Percentiles rank a stretch among this genome's conserved stretches.
Evolutionary conservation across 2,888 invertebrate genomes (phyloP).

Genomic region (Eupithecia vulgata): DNA sequence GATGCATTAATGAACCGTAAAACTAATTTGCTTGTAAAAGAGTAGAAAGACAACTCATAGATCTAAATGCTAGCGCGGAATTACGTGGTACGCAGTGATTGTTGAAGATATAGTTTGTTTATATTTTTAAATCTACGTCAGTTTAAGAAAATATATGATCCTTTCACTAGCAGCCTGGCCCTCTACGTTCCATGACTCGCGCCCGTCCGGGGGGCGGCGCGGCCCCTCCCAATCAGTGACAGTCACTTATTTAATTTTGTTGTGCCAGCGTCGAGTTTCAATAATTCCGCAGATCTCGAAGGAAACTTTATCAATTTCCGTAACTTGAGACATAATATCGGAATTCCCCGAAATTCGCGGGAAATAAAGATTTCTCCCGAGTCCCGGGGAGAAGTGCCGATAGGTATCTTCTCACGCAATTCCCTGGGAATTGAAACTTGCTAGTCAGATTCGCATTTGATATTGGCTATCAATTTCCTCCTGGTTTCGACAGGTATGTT

Average conservation of each 20-base stretch:
- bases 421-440: slow-evolving; percentile 35
- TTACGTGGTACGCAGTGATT: too few species aligned
- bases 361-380: slow-evolving; percentile 39
- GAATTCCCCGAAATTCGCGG: slow-evolving; percentile 33
- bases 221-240: slow-evolving; percentile 74
- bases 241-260: slow-evolving; percentile 83
- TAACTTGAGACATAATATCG: slow-evolving; percentile 69
- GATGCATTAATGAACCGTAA: too few species aligned
- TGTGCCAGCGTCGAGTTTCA: slow-evolving; percentile 78
- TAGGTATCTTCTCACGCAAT: slow-evolving; percentile 31
- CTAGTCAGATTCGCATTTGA: slow-evolving; percentile 30
- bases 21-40: too few species aligned
- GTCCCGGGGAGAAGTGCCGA: slow-evolving; percentile 27
- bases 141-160: too few species aligned
- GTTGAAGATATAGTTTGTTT: too few species aligned
- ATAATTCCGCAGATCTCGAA: slow-evolving; percentile 74
- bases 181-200: slow-evolving; percentile 21
- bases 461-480: slow-evolving; percentile 25
- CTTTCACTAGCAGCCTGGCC: neutral
- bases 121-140: too few species aligned
- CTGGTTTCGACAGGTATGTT: slow-evolving; percentile 15
- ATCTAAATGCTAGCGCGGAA: too few species aligned
- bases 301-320: slow-evolving; percentile 82
- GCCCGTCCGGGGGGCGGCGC: neutral
- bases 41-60: too few species aligned